These are phyloP conservation scores for Meloidogyne hapla DNA, from an alignment of 1,140 invertebrate genomes.

Conservation along the genomic window DNA sequence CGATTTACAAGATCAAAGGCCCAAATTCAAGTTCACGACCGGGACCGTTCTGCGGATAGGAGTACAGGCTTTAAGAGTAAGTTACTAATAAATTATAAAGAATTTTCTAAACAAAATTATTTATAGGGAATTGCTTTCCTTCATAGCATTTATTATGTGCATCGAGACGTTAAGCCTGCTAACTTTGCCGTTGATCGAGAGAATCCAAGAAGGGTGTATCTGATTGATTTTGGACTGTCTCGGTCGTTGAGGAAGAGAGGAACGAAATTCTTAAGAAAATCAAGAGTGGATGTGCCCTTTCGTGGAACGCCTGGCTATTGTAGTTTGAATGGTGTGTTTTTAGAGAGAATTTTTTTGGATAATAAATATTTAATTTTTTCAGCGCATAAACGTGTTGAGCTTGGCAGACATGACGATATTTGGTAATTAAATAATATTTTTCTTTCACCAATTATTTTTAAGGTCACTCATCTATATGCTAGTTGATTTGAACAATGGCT, in stretches of 20 bases:
- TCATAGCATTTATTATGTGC: constrained; percentile 1
- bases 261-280: background rate
- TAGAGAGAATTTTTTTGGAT: background rate
- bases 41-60: background rate
- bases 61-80: background rate
- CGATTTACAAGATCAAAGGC: constrained; percentile 2
- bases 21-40: background rate
- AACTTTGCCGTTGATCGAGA: background rate
- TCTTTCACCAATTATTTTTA: too few species aligned
- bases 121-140: background rate
- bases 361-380: background rate
- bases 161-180: background rate
- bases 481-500: background rate
- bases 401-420: background rate
- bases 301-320: background rate
- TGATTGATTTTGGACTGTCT: background rate
- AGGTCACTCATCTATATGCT: background rate
- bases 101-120: background rate
- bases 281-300: background rate
- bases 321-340: background rate
- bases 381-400: background rate
- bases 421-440: too few species aligned
- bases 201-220: background rate
- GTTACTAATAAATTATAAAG: background rate
- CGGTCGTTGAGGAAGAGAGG: constrained; percentile 1